Conservation (phyloP, 2,113 vertebrate species). For the Ancistrus triradiatus region DNA sequence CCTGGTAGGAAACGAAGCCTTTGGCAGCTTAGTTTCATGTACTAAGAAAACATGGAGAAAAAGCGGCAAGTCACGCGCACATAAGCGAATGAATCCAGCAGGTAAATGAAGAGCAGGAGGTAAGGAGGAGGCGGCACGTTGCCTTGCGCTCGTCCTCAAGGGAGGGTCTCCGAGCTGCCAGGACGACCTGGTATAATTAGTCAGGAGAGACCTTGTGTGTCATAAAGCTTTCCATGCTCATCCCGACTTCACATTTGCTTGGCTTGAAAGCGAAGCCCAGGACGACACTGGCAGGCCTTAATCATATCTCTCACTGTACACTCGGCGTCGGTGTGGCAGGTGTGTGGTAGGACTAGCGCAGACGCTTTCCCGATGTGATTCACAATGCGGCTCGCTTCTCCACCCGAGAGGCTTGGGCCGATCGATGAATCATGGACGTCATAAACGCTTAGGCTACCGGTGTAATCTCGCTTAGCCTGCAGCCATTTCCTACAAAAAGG, state of each 20-base stretch:
- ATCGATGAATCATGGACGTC: constrained; percentile 24
- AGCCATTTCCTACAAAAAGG: constrained; percentile 8
- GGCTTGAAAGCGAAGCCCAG: neutral
- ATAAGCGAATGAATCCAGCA: constrained; percentile 48
- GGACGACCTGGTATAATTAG: constrained; percentile 69
- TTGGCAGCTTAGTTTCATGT: no score
- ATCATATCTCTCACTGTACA: neutral
- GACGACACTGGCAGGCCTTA: constrained; percentile 7
- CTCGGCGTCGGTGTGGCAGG: constrained; percentile 21
- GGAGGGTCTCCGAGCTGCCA: constrained; percentile 57
- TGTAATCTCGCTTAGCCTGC: neutral
- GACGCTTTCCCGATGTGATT: neutral
- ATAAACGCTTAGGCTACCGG: neutral
- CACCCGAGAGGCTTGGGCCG: neutral
- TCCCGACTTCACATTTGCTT: neutral
- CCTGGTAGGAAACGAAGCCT: no score
- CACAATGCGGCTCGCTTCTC: neutral
- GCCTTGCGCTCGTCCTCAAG: constrained; percentile 48
- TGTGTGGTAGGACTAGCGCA: neutral
- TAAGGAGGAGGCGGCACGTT: constrained; percentile 19
- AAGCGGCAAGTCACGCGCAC: no score
- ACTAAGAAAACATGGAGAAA: no score
- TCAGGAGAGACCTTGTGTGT: constrained; percentile 66
- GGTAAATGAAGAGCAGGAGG: constrained; percentile 32
- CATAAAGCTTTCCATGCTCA: constrained; percentile 47